These are phyloP conservation scores for Gryllus longicercus DNA, from an alignment of 2,888 invertebrate species.

Conservation along the genomic window DNA sequence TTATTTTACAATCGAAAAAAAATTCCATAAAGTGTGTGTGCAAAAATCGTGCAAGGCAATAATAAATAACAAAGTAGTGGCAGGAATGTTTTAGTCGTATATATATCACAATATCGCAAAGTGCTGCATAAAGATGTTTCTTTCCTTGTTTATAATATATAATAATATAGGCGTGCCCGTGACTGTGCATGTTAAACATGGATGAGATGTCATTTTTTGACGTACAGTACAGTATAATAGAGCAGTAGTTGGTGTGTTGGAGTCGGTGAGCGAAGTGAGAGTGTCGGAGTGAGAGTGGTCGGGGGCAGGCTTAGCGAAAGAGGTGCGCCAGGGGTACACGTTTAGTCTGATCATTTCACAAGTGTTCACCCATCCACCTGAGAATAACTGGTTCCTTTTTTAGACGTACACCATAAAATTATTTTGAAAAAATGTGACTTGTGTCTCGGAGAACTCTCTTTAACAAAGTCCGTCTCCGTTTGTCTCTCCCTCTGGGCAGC, in stretches of 20 bases:
- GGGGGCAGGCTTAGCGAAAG: neutral
- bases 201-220: constrained; percentile 22
- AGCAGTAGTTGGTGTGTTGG: constrained; percentile 31
- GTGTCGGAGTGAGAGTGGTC: neutral
- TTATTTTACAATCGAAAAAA: constrained; percentile 34
- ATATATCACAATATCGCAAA: constrained; percentile 36
- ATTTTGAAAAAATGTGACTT: constrained; percentile 8
- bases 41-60: constrained; percentile 28
- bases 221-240: constrained; percentile 17
- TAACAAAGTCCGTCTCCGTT: neutral
- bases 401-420: constrained; percentile 7
- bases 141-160: constrained; percentile 35
- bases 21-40: constrained; percentile 34
- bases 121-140: constrained; percentile 27
- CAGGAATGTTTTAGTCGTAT: constrained; percentile 33
- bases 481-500: constrained; percentile 7
- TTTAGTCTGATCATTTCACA: constrained; percentile 6
- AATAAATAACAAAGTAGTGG: constrained; percentile 35
- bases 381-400: constrained; percentile 27
- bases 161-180: constrained; percentile 20
- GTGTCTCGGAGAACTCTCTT: neutral
- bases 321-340: neutral
- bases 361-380: constrained; percentile 30
- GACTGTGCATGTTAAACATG: neutral
- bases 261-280: constrained; percentile 26